Percentiles rank a stretch among this genome's conserved stretches.
Conservation (phyloP, 2,113 vertebrate species). For the Entomyzon cyanotis region DNA sequence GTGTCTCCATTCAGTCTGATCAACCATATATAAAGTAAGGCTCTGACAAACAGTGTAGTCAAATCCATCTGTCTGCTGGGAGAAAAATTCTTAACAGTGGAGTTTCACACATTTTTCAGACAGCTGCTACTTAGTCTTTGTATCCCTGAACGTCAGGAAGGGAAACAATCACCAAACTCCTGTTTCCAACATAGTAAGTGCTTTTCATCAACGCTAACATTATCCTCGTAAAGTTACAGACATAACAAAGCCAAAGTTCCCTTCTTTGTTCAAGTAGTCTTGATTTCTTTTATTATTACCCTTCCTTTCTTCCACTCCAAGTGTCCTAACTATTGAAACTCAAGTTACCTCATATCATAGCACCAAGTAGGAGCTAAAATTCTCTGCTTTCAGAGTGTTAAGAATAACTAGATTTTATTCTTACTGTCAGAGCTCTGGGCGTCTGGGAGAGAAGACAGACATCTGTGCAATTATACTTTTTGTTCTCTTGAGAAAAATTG, state of each 20-base stretch:
- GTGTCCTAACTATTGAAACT: not conserved
- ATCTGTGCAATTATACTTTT: conserved; percentile 30
- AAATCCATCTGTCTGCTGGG: not conserved
- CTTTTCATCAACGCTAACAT: not conserved
- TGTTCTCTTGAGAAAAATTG: conserved; percentile 17
- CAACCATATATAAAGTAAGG: not conserved
- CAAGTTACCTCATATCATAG: not conserved
- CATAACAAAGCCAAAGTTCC: not conserved
- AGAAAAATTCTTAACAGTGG: not conserved
- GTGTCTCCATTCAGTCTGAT: not conserved
- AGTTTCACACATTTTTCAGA: not conserved
- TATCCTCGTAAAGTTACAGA: not conserved
- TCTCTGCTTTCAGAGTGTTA: not conserved
- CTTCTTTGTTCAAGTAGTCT: not conserved
- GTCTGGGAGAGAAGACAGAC: conserved; percentile 13
- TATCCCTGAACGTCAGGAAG: not conserved
- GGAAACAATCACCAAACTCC: not conserved
- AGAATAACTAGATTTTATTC: not conserved
- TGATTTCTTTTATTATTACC: not conserved
- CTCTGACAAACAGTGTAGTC: not conserved
- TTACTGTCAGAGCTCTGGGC: not conserved
- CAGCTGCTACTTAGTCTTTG: not conserved
- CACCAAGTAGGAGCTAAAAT: not conserved
- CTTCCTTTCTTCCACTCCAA: not conserved
- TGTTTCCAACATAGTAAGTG: not conserved